Conservation (phyloP, 1,140 invertebrate species). For the Asbolus verrucosus region DNA sequence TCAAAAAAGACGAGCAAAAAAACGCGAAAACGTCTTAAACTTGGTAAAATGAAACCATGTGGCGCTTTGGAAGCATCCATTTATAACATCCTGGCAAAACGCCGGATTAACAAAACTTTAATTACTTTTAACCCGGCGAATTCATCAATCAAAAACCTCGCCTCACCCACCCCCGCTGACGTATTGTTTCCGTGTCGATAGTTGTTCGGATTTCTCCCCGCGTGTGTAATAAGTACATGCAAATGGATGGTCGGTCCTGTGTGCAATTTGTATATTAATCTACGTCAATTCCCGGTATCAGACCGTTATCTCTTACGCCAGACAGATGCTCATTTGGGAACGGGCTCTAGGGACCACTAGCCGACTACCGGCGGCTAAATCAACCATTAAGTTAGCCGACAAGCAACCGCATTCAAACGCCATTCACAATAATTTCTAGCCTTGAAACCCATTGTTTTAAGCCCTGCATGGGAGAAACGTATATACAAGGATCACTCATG, state of each 20-base stretch:
- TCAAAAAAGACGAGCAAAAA: too few relatives aligned
- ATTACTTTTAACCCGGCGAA: constrained; percentile 36
- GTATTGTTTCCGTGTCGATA: constrained; percentile 29
- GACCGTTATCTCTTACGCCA: constrained; percentile 29
- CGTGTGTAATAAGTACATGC: constrained; percentile 33
- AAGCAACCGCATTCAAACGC: constrained; percentile 27
- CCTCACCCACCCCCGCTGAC: neutral
- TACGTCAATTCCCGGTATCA: constrained; percentile 35
- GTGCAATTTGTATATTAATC: constrained; percentile 38
- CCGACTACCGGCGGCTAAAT: constrained; percentile 33
- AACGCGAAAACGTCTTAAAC: too few relatives aligned
- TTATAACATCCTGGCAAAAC: constrained; percentile 14
- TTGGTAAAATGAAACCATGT: too few relatives aligned
- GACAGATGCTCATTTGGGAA: constrained; percentile 36
- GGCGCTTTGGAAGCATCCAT: constrained; percentile 1
- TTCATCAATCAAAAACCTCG: constrained; percentile 37
- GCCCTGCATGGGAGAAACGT: neutral
- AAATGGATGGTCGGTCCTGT: constrained; percentile 28
- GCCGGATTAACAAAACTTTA: constrained; percentile 48
- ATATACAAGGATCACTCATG: neutral
- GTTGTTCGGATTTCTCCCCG: too few relatives aligned
- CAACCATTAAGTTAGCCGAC: constrained; percentile 36
- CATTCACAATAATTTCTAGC: constrained; percentile 12
- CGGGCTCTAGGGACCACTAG: constrained; percentile 27
- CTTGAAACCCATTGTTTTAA: constrained; percentile 18